Evolutionary conservation across 2,113 vertebrate species (phyloP).

Genomic region (Gallinago media): DNA sequence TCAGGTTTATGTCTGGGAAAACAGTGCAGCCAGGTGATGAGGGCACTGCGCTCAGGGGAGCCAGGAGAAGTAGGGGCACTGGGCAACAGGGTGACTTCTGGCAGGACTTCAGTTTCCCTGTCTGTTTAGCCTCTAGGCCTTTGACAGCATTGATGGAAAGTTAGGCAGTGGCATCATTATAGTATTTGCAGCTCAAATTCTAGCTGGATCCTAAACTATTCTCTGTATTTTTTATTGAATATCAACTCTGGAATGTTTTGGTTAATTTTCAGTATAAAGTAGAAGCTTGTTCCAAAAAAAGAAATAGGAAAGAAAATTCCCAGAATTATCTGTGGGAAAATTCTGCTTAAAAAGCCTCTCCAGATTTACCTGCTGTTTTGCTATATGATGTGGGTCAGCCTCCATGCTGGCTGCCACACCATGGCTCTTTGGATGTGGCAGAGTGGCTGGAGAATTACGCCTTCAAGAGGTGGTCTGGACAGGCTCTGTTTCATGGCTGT

Average conservation of each 20-base stretch:
- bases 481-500: background rate
- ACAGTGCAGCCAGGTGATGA: background rate
- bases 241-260: background rate
- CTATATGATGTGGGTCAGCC: background rate
- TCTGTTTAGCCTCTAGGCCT: background rate
- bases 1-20: background rate
- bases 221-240: background rate
- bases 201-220: background rate
- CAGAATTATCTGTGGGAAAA: background rate
- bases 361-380: background rate
- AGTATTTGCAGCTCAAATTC: background rate
- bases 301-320: background rate
- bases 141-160: background rate
- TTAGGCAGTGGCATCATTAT: background rate
- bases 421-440: background rate
- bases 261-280: background rate
- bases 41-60: background rate
- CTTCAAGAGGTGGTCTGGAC: background rate
- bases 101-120: background rate
- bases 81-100: background rate
- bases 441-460: background rate
- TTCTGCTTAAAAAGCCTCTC: background rate
- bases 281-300: background rate
- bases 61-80: background rate
- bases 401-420: background rate